A percentile compares a stretch with the other conserved stretches of the same genome.
phyloP scores from a whole-genome alignment of 1,140 invertebrate genomes.

The Frieseomelitta varia region DNA sequence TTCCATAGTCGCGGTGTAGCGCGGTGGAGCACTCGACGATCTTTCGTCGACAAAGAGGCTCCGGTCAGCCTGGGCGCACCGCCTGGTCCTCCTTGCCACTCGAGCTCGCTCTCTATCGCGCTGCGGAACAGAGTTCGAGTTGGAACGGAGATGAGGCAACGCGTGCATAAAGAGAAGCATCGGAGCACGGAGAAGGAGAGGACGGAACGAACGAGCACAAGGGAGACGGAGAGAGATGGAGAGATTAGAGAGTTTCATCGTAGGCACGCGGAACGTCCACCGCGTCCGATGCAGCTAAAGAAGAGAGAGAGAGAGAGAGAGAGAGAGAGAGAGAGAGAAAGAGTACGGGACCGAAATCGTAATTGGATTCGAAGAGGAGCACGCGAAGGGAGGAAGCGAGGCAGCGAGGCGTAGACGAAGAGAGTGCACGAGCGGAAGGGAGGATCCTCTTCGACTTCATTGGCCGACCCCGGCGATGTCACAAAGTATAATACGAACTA shows the following conservation, averaged over 20 bases:
- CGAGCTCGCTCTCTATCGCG: background rate
- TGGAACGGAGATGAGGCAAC: constrained; percentile 10
- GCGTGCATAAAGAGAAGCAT: constrained; percentile 8
- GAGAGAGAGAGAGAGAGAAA: background rate
- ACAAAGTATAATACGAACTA: constrained; percentile 76
- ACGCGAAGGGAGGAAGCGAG: background rate
- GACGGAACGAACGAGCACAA: background rate
- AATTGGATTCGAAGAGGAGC: constrained; percentile 65
- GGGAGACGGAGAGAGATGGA: background rate
- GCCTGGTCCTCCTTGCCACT: constrained; percentile 27
- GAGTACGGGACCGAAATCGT: constrained; percentile 54
- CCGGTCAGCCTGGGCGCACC: constrained; percentile 33
- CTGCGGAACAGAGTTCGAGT: constrained; percentile 13
- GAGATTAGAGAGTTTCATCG: constrained; percentile 17
- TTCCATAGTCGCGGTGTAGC: constrained; percentile 22
- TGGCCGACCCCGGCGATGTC: constrained; percentile 63
- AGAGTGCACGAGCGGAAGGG: constrained; percentile 2
- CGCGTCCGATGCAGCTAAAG: constrained; percentile 20
- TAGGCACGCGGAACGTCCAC: constrained; percentile 40
- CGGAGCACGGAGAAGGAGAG: background rate
- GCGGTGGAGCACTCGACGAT: constrained; percentile 56
- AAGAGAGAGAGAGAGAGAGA: constrained; percentile 1
- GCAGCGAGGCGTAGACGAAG: constrained; percentile 17
- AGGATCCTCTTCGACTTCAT: constrained; percentile 51
- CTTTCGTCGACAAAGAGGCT: constrained; percentile 60